Evolutionary conservation across 35 echinoderm and acorn worm species (phyloP).

Genomic region (Ophioderma brevispina): DNA sequence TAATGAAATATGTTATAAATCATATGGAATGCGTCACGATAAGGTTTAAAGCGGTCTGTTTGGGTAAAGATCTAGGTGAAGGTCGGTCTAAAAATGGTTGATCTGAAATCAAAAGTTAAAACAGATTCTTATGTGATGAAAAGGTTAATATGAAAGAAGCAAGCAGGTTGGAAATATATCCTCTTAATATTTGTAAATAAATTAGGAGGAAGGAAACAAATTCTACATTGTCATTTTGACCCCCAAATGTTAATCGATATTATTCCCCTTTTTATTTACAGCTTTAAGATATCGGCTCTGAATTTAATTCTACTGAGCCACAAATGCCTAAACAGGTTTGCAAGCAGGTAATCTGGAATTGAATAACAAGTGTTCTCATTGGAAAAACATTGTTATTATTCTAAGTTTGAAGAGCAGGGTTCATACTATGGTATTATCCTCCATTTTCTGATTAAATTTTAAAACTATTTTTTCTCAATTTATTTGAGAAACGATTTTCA

Average conservation of each 20-base stretch:
- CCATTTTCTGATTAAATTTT: no score
- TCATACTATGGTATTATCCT: no score
- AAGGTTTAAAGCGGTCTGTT: neutral
- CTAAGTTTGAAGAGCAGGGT: neutral
- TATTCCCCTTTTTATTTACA: neutral
- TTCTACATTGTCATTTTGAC: neutral
- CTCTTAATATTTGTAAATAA: neutral
- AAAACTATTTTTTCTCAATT: no score
- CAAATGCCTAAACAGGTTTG: neutral
- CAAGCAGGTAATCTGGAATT: neutral
- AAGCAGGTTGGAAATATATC: neutral
- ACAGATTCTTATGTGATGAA: neutral
- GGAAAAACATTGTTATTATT: neutral
- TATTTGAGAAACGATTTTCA: no score
- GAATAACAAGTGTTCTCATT: conserved; percentile 2
- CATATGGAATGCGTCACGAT: neutral
- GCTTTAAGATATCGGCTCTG: neutral
- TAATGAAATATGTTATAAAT: neutral
- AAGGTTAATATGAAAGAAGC: neutral
- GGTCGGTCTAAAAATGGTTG: neutral
- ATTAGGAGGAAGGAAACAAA: neutral
- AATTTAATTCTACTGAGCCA: neutral
- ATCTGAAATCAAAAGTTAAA: neutral
- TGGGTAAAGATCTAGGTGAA: neutral
- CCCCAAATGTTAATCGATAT: neutral